Conservation (phyloP, 2,797 vertebrate species). For the Muscicapa striata region DNA sequence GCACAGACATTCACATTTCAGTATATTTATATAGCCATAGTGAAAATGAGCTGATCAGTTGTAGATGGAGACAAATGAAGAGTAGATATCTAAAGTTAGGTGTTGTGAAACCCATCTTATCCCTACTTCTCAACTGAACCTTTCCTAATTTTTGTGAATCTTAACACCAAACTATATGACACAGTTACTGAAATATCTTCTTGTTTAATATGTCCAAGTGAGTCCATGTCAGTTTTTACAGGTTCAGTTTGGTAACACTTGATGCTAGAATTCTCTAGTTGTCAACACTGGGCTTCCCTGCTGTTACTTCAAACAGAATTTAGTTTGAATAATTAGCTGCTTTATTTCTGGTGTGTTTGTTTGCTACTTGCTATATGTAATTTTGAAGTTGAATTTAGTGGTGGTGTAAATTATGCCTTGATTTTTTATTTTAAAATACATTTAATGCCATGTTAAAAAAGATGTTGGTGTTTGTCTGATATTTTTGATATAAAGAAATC, state of each 20-base stretch:
- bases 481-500: background rate
- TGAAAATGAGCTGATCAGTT: background rate
- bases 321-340: background rate
- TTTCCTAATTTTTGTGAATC: background rate
- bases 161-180: background rate
- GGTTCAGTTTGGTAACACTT: background rate
- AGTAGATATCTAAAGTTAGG: background rate
- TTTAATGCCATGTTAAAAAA: background rate
- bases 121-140: background rate
- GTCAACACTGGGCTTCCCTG: background rate
- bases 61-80: background rate
- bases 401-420: background rate
- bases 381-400: background rate
- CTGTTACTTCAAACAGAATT: background rate
- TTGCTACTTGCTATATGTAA: background rate
- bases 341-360: background rate
- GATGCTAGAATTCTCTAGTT: background rate
- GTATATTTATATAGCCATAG: background rate
- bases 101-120: background rate
- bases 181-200: background rate
- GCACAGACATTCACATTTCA: background rate
- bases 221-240: background rate
- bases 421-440: background rate
- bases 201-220: background rate
- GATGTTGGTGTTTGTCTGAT: background rate